A percentile compares a stretch with the other conserved stretches of the same genome.
phyloP scores from a whole-genome alignment of 92 coral and sea anemone genomes.

The Montipora capitata region DNA sequence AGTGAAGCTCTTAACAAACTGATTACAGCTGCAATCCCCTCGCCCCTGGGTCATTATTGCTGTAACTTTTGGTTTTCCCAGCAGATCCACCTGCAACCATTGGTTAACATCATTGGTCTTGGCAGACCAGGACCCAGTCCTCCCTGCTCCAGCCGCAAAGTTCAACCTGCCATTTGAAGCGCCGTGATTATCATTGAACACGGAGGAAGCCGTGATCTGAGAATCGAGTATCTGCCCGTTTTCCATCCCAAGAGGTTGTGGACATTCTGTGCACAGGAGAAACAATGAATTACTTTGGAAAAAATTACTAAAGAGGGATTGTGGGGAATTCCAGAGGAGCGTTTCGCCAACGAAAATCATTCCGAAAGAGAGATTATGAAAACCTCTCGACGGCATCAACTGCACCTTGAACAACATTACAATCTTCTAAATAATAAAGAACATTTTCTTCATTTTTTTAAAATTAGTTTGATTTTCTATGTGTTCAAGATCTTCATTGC shows the following conservation, averaged over 20 bases:
- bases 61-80: neutral
- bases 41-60: constrained; percentile 6
- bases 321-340: no score
- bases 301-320: no score
- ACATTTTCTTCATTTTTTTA: no score
- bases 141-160: neutral
- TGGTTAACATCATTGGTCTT: neutral
- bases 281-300: no score
- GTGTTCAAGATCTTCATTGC: no score
- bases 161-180: constrained; percentile 5
- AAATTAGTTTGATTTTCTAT: no score
- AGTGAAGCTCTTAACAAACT: constrained; percentile 7
- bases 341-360: no score
- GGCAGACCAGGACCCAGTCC: constrained; percentile 16
- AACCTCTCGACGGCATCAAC: no score
- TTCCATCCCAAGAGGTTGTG: neutral
- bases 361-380: no score
- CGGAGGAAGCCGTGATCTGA: constrained; percentile 7
- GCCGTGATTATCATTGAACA: neutral
- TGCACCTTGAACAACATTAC: no score
- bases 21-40: neutral
- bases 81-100: constrained; percentile 18
- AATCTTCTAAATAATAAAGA: no score
- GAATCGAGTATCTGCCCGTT: neutral
- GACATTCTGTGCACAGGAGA: no score